phyloP scores from a whole-genome alignment of 1,140 invertebrate species.

The Pectinophora gossypiella region DNA sequence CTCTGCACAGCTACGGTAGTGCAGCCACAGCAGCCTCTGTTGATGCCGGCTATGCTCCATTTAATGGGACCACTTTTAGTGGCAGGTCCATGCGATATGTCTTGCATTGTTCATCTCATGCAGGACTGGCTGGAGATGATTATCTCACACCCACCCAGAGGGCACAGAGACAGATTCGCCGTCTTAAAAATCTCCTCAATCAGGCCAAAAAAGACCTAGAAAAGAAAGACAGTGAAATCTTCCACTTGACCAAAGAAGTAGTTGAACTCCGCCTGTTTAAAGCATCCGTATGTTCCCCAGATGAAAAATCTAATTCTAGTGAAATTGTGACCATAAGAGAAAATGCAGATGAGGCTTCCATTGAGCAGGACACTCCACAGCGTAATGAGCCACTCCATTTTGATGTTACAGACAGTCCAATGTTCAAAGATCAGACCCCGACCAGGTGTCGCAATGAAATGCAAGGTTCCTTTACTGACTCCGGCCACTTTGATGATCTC shows the following conservation, averaged over 20 bases:
- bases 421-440: constrained; percentile 56
- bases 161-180: constrained; percentile 85
- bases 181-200: constrained; percentile 81
- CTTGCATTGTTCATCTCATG: constrained; percentile 87
- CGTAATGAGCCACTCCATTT: constrained; percentile 39
- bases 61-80: constrained; percentile 87
- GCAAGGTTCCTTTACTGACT: constrained; percentile 86
- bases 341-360: constrained; percentile 75
- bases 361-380: constrained; percentile 68
- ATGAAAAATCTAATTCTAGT: constrained; percentile 83
- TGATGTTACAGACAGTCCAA: constrained; percentile 62
- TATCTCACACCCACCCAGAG: constrained; percentile 92
- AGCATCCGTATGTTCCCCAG: constrained; percentile 83
- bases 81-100: constrained; percentile 84
- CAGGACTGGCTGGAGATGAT: constrained; percentile 83
- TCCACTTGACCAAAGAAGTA: constrained; percentile 87
- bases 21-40: constrained; percentile 83
- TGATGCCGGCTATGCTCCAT: constrained; percentile 86
- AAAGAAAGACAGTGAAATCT: constrained; percentile 87
- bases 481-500: constrained; percentile 89
- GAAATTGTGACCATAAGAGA: constrained; percentile 84
- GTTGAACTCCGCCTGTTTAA: constrained; percentile 87
- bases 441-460: constrained; percentile 74
- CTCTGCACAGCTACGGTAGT: constrained; percentile 85
- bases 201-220: constrained; percentile 86